phyloP scores from a whole-genome alignment of 2,797 vertebrate species.

The Helostoma temminkii region DNA sequence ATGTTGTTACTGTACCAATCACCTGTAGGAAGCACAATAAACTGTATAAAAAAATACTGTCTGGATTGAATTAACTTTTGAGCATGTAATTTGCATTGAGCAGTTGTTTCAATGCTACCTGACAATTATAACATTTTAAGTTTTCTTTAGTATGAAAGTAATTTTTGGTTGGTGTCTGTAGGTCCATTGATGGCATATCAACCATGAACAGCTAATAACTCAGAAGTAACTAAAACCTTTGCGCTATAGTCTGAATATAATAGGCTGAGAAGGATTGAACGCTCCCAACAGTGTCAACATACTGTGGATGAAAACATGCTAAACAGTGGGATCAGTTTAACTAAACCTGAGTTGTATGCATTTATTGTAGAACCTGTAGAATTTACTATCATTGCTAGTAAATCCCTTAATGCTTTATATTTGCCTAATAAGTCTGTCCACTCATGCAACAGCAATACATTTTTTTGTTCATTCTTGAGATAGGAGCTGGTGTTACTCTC shows the following conservation, averaged over 20 bases:
- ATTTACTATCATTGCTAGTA: neutral
- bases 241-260: conserved; percentile 10
- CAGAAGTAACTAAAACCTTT: neutral
- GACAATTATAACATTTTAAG: too few species aligned
- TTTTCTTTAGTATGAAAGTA: too few species aligned
- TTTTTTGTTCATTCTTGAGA: neutral
- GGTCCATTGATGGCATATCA: too few species aligned
- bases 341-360: neutral
- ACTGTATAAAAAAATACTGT: too few species aligned
- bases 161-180: too few species aligned
- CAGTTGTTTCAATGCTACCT: too few species aligned
- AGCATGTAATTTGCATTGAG: too few species aligned
- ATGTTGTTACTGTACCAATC: too few species aligned
- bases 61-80: too few species aligned
- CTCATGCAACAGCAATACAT: neutral
- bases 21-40: too few species aligned
- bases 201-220: neutral
- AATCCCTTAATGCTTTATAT: neutral
- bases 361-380: too few species aligned
- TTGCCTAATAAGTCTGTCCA: neutral
- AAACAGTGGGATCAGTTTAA: neutral
- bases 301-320: conserved; percentile 7
- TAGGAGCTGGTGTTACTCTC: neutral
- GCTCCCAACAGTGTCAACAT: neutral
- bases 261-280: conserved; percentile 19